phyloP scores from a whole-genome alignment of 2,797 vertebrate species.

The Rallus crepitans region DNA sequence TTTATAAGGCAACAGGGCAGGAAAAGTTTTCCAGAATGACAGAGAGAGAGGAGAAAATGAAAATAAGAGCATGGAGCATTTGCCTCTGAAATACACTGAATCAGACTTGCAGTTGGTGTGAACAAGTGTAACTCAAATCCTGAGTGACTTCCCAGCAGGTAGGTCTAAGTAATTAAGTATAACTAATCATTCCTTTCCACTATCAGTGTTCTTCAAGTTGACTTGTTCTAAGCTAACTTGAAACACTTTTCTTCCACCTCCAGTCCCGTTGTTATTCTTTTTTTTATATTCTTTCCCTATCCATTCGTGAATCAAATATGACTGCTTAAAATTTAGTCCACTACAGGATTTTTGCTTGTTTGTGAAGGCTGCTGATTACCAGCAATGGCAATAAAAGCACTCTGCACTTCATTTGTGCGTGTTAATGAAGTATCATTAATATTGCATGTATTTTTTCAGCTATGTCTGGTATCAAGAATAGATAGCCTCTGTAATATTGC shows the following conservation, averaged over 20 bases:
- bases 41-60: neutral
- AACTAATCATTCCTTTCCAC: neutral
- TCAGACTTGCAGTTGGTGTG: neutral
- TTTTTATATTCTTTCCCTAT: neutral
- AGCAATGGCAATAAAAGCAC: neutral
- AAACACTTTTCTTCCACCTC: neutral
- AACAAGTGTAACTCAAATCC: neutral
- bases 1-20: neutral
- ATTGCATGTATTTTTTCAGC: neutral
- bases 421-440: slow-evolving; percentile 1
- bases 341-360: neutral
- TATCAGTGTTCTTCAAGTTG: neutral
- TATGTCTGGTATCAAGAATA: neutral
- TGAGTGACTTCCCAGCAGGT: neutral
- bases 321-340: neutral
- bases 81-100: neutral
- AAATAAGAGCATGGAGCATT: neutral
- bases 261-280: neutral
- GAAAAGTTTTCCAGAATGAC: neutral
- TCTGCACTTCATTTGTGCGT: neutral
- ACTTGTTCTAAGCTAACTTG: neutral
- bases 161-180: neutral
- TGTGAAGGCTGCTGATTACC: neutral
- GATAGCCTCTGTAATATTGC: neutral
- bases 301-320: neutral